Percentiles rank a stretch among this genome's conserved stretches.
These are phyloP conservation scores for Conops quadrifasciatus DNA, from an alignment of 2,888 invertebrate species.

Conservation along the genomic window DNA sequence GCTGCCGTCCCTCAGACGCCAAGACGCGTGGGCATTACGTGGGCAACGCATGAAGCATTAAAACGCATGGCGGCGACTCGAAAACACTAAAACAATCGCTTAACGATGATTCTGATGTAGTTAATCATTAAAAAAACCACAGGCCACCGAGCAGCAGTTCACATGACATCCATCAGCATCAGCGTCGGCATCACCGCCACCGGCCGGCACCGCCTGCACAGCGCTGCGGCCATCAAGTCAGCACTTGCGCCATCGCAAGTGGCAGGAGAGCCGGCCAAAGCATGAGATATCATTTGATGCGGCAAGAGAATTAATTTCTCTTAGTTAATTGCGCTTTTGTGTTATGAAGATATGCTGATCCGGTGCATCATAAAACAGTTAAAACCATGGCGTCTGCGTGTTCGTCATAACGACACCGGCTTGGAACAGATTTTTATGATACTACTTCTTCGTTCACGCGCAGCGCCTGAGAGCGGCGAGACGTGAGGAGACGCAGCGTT, in stretches of 20 bases:
- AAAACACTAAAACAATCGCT: constrained; percentile 29
- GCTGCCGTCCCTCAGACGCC: background rate
- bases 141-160: background rate
- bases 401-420: background rate
- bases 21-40: background rate
- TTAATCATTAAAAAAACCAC: constrained; percentile 1
- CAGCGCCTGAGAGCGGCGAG: too few relatives aligned
- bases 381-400: background rate
- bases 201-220: background rate
- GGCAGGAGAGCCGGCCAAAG: background rate
- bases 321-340: constrained; percentile 57
- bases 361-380: constrained; percentile 48
- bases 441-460: background rate
- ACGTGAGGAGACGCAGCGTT: too few relatives aligned
- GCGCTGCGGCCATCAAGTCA: background rate
- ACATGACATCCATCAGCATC: constrained; percentile 7
- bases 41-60: background rate
- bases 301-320: constrained; percentile 47
- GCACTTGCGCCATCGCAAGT: too few relatives aligned
- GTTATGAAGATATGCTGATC: constrained; percentile 54
- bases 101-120: constrained; percentile 20
- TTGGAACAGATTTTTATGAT: constrained; percentile 6
- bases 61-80: constrained; percentile 23
- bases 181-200: background rate
- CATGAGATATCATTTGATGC: background rate